These are phyloP conservation scores for Paratrypauchen microcephalus DNA, from an alignment of 2,797 vertebrate genomes.

Conservation along the genomic window DNA sequence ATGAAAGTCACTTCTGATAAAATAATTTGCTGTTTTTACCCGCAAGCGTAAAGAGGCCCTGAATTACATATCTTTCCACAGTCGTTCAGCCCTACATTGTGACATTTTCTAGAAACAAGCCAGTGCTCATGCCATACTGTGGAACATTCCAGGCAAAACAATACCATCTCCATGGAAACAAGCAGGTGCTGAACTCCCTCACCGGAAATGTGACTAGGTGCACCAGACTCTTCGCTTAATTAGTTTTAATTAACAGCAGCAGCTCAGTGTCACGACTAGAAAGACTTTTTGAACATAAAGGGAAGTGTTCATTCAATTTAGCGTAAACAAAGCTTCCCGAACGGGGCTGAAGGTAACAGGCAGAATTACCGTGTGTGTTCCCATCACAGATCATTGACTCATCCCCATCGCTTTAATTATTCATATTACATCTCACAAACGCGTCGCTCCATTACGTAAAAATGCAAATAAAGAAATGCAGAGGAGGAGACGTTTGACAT, in stretches of 20 bases:
- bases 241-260: not conserved
- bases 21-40: too few species aligned
- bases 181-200: too few species aligned
- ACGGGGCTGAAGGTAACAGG: constrained; percentile 6
- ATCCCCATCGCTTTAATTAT: constrained; percentile 55
- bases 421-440: constrained; percentile 35
- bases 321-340: constrained; percentile 1
- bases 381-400: constrained; percentile 38
- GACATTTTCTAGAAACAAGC: too few species aligned
- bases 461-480: constrained; percentile 52
- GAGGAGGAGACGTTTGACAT: constrained; percentile 48
- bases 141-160: too few species aligned
- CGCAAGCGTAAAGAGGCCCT: too few species aligned
- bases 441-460: constrained; percentile 62
- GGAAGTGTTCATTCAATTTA: not conserved
- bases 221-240: not conserved
- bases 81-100: too few species aligned
- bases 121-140: too few species aligned
- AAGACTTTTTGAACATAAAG: not conserved
- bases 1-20: too few species aligned
- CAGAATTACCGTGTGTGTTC: constrained; percentile 8
- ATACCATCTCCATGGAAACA: too few species aligned
- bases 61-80: too few species aligned
- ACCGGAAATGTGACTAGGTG: too few species aligned
- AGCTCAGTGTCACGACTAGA: not conserved